Percentiles rank a stretch among this genome's conserved stretches.
These are phyloP conservation scores for Drosophila trapezifrons DNA, from an alignment of 1,140 invertebrate species.

Conservation along the genomic window DNA sequence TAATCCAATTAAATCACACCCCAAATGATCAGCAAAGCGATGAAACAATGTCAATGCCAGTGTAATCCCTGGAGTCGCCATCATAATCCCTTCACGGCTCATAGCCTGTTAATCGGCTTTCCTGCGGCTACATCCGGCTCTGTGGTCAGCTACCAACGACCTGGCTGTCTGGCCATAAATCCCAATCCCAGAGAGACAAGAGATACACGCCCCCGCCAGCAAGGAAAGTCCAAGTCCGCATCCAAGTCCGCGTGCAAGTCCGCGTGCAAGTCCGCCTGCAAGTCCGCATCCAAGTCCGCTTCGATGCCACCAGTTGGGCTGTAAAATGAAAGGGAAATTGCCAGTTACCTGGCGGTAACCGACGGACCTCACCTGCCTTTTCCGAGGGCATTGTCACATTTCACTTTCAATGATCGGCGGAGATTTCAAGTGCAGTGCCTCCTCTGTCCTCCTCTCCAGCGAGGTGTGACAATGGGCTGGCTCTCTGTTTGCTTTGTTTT, in stretches of 20 bases:
- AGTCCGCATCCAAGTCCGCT: conserved; percentile 10
- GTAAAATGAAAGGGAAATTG: conserved; percentile 72
- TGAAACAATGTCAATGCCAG: conserved; percentile 79
- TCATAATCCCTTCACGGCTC: conserved; percentile 29
- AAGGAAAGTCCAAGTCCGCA: conserved; percentile 22
- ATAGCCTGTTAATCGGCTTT: background rate
- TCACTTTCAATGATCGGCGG: conserved; percentile 67
- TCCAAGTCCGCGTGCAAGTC: background rate
- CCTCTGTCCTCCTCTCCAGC: conserved; percentile 12
- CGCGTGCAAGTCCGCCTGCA: no score
- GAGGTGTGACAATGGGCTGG: conserved; percentile 66
- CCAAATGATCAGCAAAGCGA: conserved; percentile 60
- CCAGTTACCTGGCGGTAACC: conserved; percentile 20
- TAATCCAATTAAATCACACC: conserved; percentile 60
- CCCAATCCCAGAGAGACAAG: conserved; percentile 1
- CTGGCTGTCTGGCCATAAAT: conserved; percentile 28
- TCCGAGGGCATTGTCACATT: conserved; percentile 78
- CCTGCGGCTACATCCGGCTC: conserved; percentile 36
- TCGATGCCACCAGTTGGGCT: conserved; percentile 33
- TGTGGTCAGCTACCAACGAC: conserved; percentile 11
- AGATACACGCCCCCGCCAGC: conserved; percentile 40
- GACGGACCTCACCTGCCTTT: conserved; percentile 11
- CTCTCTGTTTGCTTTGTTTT: conserved; percentile 33
- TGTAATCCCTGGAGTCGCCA: conserved; percentile 2
- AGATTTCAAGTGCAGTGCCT: conserved; percentile 38